Evolutionary conservation across 2,797 vertebrate species (phyloP).

Genomic region (Emys orbicularis): DNA sequence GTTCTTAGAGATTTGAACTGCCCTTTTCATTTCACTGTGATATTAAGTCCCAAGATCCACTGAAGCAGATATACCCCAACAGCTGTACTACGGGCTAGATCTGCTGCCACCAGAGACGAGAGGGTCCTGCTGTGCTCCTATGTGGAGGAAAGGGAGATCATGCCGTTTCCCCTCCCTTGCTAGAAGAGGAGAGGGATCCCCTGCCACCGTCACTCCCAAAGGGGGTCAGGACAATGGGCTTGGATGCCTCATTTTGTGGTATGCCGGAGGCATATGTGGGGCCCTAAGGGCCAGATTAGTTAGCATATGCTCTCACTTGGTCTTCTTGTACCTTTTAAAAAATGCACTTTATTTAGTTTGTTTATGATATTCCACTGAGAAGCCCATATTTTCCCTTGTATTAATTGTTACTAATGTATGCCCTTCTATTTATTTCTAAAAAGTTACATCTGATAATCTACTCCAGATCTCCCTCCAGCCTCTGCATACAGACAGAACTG

Average conservation of each 20-base stretch:
- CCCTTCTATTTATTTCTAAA: constrained; percentile 62
- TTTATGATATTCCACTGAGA: background rate
- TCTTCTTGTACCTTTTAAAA: background rate
- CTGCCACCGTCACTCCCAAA: background rate
- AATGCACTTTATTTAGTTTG: background rate
- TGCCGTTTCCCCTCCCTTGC: background rate
- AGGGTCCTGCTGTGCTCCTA: background rate
- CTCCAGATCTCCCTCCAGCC: constrained; percentile 62
- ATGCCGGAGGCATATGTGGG: background rate
- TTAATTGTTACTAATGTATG: constrained; percentile 56
- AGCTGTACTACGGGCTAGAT: background rate
- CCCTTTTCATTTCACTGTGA: background rate
- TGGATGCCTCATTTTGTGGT: background rate
- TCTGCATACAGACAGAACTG: constrained; percentile 48
- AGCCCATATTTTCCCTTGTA: constrained; percentile 5
- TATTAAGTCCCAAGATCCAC: background rate
- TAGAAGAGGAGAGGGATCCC: background rate
- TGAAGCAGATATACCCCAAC: background rate
- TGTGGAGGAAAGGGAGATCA: background rate
- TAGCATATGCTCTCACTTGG: background rate
- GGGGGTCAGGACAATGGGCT: background rate
- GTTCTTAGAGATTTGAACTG: background rate
- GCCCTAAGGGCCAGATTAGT: background rate
- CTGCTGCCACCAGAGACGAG: background rate
- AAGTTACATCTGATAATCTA: constrained; percentile 55